phyloP scores from a whole-genome alignment of 2,797 vertebrate species.

The Mormyrops attenuatus region DNA sequence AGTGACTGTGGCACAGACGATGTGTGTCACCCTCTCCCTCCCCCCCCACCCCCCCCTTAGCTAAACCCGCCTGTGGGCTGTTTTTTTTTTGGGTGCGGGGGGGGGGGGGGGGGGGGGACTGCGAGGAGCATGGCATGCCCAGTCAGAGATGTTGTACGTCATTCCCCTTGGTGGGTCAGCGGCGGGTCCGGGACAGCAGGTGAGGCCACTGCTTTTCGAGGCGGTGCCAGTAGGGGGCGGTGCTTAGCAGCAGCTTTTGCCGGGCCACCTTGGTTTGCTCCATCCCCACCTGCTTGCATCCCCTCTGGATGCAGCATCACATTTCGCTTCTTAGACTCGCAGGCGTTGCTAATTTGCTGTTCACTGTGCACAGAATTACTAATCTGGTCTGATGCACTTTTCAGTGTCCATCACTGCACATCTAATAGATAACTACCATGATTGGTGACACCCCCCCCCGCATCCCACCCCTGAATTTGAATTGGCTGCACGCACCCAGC shows the following conservation, averaged over 20 bases:
- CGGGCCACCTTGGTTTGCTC: neutral
- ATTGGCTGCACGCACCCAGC: neutral
- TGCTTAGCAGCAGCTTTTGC: neutral
- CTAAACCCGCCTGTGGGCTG: neutral
- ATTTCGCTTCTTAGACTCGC: neutral
- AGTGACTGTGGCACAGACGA: constrained; percentile 30
- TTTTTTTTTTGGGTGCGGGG: too few species aligned
- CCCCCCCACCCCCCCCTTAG: neutral
- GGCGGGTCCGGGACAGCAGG: neutral
- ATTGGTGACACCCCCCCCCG: neutral
- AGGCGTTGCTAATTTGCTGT: neutral
- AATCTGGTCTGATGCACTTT: neutral
- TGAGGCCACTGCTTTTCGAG: neutral
- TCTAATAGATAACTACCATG: neutral
- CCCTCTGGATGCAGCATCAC: neutral
- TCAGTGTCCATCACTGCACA: neutral
- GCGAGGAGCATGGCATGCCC: constrained; percentile 25
- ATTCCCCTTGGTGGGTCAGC: neutral
- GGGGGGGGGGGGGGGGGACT: neutral
- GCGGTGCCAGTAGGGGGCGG: constrained; percentile 14
- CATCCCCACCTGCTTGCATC: neutral
- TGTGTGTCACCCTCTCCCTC: neutral
- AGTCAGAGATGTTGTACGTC: constrained; percentile 7
- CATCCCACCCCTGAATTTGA: neutral
- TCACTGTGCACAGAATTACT: constrained; percentile 17